Percentiles rank a stretch among this genome's conserved stretches.
Evolutionary conservation across 2,888 invertebrate genomes (phyloP).

Genomic region (Geotrupes spiniger): DNA sequence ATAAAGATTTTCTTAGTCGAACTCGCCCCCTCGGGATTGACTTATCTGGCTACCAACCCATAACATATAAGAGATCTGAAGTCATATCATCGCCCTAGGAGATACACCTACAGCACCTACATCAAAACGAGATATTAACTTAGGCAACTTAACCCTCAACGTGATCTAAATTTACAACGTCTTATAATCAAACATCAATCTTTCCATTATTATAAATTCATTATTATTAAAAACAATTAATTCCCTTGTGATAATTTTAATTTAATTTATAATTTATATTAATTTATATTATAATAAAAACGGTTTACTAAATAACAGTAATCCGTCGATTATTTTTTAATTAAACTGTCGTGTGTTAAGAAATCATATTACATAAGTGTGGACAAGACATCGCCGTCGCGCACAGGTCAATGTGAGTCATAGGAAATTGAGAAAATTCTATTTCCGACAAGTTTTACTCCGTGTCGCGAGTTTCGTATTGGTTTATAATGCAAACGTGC

Average conservation of each 20-base stretch:
- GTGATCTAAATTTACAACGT: slow-evolving; percentile 8
- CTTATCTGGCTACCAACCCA: slow-evolving; percentile 33
- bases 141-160: slow-evolving; percentile 22
- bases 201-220: neutral
- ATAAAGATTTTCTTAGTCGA: slow-evolving; percentile 28
- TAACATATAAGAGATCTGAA: slow-evolving; percentile 32
- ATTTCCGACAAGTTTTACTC: slow-evolving; percentile 34
- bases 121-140: slow-evolving; percentile 25
- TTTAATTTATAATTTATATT: too few species aligned
- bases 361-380: slow-evolving; percentile 28
- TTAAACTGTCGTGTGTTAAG: neutral
- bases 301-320: too few species aligned
- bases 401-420: slow-evolving; percentile 37
- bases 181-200: slow-evolving; percentile 7
- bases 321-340: too few species aligned
- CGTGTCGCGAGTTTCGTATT: slow-evolving; percentile 12
- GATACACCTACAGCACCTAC: slow-evolving; percentile 26
- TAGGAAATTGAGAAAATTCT: slow-evolving; percentile 50
- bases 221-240: slow-evolving; percentile 4
- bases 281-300: too few species aligned
- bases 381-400: slow-evolving; percentile 21
- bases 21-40: slow-evolving; percentile 31
- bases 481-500: slow-evolving; percentile 12
- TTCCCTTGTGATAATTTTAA: too few species aligned
- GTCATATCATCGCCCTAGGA: slow-evolving; percentile 29